Conservation (phyloP, 2,888 invertebrate genomes). For the Nemapogon koenigi region DNA sequence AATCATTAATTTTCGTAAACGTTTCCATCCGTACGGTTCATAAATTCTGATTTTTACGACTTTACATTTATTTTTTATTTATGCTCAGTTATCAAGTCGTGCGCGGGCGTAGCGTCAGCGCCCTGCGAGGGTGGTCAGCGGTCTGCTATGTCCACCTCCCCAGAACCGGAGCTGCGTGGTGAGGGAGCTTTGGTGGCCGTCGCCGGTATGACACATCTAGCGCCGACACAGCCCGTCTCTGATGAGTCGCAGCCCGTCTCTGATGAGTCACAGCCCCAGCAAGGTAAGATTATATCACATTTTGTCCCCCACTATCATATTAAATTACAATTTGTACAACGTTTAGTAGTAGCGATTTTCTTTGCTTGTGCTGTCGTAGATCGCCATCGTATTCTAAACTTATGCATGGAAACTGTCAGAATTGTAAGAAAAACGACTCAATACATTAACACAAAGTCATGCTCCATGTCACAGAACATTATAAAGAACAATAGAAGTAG, state of each 20-base stretch:
- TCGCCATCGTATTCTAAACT: no score
- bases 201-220: conserved; percentile 21
- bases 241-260: conserved; percentile 10
- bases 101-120: conserved; percentile 11
- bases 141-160: conserved; percentile 13
- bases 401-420: no score
- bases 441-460: no score
- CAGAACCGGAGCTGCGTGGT: conserved; percentile 14
- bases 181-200: conserved; percentile 19
- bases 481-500: no score
- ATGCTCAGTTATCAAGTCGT: neutral
- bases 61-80: neutral
- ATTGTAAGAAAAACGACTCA: no score
- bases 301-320: no score
- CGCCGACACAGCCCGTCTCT: conserved; percentile 15
- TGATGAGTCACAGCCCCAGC: conserved; percentile 15
- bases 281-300: conserved; percentile 6
- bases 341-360: no score
- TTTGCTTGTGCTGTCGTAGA: no score
- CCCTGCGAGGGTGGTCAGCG: neutral
- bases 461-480: no score
- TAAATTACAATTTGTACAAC: no score
- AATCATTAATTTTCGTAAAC: no score
- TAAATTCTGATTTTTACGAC: no score
- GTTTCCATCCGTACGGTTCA: conserved; percentile 22